Base-by-base conservation (phyloP, 1,140 invertebrate genomes). In the Drosophila mauritiana region DNA sequence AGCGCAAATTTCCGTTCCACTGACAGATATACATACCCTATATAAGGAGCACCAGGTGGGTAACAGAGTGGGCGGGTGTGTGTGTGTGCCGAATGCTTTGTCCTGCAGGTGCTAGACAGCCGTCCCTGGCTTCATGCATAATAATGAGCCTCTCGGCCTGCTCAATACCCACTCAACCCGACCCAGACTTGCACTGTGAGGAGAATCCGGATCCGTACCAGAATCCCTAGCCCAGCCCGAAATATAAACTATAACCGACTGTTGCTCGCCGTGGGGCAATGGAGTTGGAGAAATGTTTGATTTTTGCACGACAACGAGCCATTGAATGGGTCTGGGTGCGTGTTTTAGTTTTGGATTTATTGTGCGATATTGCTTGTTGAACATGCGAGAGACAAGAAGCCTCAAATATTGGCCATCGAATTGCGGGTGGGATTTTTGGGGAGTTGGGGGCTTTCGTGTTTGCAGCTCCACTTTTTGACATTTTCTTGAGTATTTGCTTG, bases 51-150 rank as follows among this genome's bases (percentile, higher is more conserved):
- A 27, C 8, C n/a, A 20, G 17, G 37, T 27, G 42, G 31, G 42
- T 53, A 46, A 8, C 31, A 7, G 8, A 10, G 27, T 31, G 42
- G 42, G 45, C 40, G 49, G 39, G 15, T 53, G 58, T 37, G 56
- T 46, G 37, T 73, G 56, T 79, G 61, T 36, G 55, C 37, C 49
- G 48, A 62, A 42, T 65, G 68, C 73, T 77, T 81, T 86, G 83
- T 86, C 83, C 83, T 88, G 79, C 83, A 88, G 83, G 83, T 86
- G 83, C 79, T 83, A 86, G 83, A 83, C 83, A 83, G 83, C 73
- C 48, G 7, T 51, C 79, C 74, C 82, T 79, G 79, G 79, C 83
- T 88, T 83, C 83, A 86, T 86, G 83, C 83, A 86, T 86, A 86
- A 86, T 86, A 86, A 86, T 86, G 79, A 86, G 75, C 70, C 52